Evolutionary conservation across 1,140 invertebrate species (phyloP), one percentile per base, ranked within the genome.

Genomic region (Nixonia krombeini): DNA sequence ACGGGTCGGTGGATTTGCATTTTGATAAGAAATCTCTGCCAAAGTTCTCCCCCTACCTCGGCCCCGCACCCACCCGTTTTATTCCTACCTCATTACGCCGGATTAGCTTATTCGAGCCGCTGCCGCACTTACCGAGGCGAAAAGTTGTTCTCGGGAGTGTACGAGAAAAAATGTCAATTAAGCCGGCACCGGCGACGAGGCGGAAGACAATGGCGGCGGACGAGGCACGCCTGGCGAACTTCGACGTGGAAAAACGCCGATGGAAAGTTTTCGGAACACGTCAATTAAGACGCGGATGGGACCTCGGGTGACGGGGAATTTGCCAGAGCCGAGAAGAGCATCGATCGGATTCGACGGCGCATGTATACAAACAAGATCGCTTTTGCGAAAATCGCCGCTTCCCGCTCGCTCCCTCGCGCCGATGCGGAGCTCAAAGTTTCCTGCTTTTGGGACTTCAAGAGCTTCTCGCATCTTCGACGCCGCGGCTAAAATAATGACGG

Each of bases 21-120:
- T 85, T 85, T 84, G 83, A 85, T 84, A 84, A 85, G 81, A 83
- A 84, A 83, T 81, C 80, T 83, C 74, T 71, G 58, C 73, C 72
- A 77, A 83, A 85, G 76, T 84, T 83, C 57, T 64, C 59, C 44
- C 53, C 55, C 53, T 57, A 51, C 70, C 66, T 67, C 69, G 63
- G 58, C 37, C 33, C 38, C 63, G 38, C 29, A n/a, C 57, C 42
- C 69, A 68, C 51, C 64, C 72, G 72, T 81, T 81, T 81, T 82
- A 82, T 81, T 84, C 78, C 80, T 83, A 82, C 76, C 80, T 82
- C 81, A 78, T 83, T 82, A 82, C 77, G 73, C 62, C 57, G 74
- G 74, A 82, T 84, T 81, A 84, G 76, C 76, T 81, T 80, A 67
- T 73, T 72, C 73, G 72, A 68, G 68, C 64, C 57, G 68, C 46